These are phyloP conservation scores for Neotoma lepida DNA, from an alignment of 2,113 vertebrate genomes.

Conservation along the genomic window DNA sequence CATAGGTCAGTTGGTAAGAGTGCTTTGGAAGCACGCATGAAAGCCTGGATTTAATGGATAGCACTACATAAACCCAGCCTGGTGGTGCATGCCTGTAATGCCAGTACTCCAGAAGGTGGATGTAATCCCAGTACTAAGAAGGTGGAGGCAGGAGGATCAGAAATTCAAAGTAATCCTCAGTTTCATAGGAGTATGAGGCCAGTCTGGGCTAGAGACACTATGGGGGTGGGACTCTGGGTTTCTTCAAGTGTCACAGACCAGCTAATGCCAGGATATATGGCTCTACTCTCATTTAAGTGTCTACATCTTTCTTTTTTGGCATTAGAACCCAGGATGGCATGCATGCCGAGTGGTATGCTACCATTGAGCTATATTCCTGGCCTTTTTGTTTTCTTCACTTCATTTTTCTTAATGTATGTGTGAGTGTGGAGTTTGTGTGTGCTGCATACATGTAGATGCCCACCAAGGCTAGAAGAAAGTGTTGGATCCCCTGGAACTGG, in stretches of 20 bases:
- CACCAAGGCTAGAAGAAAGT: neutral
- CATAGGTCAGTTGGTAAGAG: neutral
- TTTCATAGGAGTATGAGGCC: neutral
- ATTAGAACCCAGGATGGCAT: neutral
- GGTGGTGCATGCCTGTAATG: neutral
- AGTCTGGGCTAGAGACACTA: neutral
- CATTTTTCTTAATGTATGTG: neutral
- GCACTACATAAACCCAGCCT: too few species aligned
- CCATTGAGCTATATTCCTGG: neutral
- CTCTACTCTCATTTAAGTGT: neutral
- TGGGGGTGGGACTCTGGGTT: neutral
- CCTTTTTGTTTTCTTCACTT: neutral
- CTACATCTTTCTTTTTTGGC: neutral
- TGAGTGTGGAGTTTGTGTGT: neutral
- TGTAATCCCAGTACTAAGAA: neutral
- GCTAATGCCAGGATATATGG: neutral
- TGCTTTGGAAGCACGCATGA: neutral
- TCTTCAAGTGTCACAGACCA: neutral
- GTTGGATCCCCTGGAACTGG: neutral
- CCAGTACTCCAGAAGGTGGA: neutral
- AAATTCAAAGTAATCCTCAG: neutral
- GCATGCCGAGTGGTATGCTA: too few species aligned
- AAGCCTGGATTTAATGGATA: neutral
- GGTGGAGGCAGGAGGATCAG: neutral
- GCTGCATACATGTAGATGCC: too few species aligned